Percentiles rank a stretch among this genome's conserved stretches.
Evolutionary conservation across 2,797 vertebrate genomes (phyloP).

Genomic region (Artibeus jamaicensis): DNA sequence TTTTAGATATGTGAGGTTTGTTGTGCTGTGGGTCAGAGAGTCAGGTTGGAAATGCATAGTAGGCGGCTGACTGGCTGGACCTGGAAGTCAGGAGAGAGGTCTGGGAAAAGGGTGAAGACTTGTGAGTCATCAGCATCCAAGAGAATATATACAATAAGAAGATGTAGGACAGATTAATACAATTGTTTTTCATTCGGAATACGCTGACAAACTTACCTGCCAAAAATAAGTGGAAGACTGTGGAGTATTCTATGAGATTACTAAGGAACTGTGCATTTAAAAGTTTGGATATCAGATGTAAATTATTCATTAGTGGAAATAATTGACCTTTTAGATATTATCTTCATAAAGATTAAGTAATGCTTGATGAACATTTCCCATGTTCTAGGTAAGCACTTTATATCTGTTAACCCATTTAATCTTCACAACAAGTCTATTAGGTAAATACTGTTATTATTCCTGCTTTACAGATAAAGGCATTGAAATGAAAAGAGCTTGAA

Average conservation of each 20-base stretch:
- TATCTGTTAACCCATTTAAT: slow-evolving; percentile 36
- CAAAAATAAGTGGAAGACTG: background rate
- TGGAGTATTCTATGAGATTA: background rate
- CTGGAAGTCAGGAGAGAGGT: slow-evolving; percentile 4
- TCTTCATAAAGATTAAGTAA: background rate
- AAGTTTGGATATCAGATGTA: background rate
- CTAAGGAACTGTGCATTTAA: background rate
- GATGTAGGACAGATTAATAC: background rate
- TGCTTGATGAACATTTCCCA: background rate
- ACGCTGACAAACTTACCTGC: background rate
- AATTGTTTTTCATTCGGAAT: background rate
- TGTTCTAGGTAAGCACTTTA: background rate
- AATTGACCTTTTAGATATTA: background rate
- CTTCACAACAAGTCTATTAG: background rate
- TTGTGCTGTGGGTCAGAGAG: background rate
- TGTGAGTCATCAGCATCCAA: background rate
- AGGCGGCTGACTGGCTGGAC: background rate
- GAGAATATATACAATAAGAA: slow-evolving; percentile 3
- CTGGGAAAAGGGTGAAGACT: background rate
- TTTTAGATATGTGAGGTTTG: slow-evolving; percentile 16
- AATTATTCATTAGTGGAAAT: slow-evolving; percentile 36
- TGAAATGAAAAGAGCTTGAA: slow-evolving; percentile 4
- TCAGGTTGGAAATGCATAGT: background rate
- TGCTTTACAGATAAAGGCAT: slow-evolving; percentile 3
- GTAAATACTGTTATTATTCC: slow-evolving; percentile 1